Percentiles rank a stretch among this genome's conserved stretches.
phyloP scores from a whole-genome alignment of 2,888 invertebrate genomes.

The Sinopyrophorus schimmeli region DNA sequence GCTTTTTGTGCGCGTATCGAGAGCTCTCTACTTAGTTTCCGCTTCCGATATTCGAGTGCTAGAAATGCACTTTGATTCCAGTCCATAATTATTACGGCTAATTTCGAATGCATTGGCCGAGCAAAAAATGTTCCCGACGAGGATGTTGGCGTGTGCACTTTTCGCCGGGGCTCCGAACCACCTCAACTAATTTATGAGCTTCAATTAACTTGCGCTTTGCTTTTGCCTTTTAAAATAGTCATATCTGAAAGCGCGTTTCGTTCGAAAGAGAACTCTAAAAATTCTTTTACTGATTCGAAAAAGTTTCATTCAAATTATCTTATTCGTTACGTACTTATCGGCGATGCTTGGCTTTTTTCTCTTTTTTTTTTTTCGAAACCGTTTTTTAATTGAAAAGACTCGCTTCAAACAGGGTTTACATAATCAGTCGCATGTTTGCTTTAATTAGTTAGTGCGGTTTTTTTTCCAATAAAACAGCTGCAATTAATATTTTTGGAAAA shows the following conservation, averaged over 20 bases:
- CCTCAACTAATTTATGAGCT: slow-evolving; percentile 16
- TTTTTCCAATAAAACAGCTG: too few species aligned
- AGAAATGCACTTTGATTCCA: slow-evolving; percentile 25
- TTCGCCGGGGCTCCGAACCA: slow-evolving; percentile 13
- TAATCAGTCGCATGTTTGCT: too few species aligned
- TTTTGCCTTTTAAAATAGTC: slow-evolving; percentile 17
- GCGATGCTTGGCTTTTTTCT: too few species aligned
- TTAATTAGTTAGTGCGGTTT: too few species aligned
- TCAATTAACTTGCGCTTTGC: slow-evolving; percentile 19
- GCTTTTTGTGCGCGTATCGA: slow-evolving; percentile 7
- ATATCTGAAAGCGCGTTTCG: background rate
- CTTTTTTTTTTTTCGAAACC: too few species aligned
- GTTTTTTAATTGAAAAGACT: too few species aligned
- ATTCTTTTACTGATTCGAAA: background rate
- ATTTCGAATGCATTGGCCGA: slow-evolving; percentile 17
- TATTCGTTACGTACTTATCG: too few species aligned
- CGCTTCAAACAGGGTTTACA: too few species aligned
- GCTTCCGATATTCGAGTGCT: slow-evolving; percentile 12
- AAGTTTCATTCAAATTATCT: slow-evolving; percentile 3
- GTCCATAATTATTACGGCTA: slow-evolving; percentile 24
- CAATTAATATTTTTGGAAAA: too few species aligned
- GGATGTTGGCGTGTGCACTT: too few species aligned
- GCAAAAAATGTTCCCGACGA: slow-evolving; percentile 12
- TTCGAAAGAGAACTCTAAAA: background rate
- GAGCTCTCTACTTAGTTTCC: slow-evolving; percentile 1